These are phyloP conservation scores for Cryptocheilus praepositus DNA, from an alignment of 2,888 invertebrate species.

Conservation along the genomic window DNA sequence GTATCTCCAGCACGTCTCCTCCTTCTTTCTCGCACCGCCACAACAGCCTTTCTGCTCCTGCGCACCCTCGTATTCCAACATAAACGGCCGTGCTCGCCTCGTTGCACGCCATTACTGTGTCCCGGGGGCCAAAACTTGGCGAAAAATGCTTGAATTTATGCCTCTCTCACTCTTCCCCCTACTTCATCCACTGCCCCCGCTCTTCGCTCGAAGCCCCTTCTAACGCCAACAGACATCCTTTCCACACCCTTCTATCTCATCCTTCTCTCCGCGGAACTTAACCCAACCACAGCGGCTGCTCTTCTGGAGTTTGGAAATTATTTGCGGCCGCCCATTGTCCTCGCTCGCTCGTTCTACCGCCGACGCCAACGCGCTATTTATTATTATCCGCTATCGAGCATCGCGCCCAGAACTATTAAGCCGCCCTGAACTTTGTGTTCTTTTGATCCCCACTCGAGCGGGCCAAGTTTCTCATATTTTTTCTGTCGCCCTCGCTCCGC, in stretches of 20 bases:
- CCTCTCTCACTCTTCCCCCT: conserved; percentile 34
- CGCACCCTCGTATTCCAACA: conserved; percentile 61
- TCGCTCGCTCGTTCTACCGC: conserved; percentile 25
- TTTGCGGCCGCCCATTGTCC: conserved; percentile 58
- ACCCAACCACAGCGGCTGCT: conserved; percentile 43
- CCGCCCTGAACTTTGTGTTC: conserved; percentile 49
- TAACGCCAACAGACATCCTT: conserved; percentile 16
- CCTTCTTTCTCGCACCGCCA: conserved; percentile 17
- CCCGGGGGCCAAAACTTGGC: conserved; percentile 69
- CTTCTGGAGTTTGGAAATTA: conserved; percentile 57
- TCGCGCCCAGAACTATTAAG: conserved; percentile 50
- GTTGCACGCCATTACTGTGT: conserved; percentile 68
- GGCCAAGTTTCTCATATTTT: conserved; percentile 35
- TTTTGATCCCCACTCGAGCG: conserved; percentile 36
- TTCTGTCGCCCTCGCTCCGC: conserved; percentile 5
- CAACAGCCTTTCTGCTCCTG: conserved; percentile 33
- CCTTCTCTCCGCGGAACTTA: conserved; percentile 47
- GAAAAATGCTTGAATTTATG: conserved; percentile 64
- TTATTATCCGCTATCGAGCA: conserved; percentile 67
- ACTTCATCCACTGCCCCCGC: conserved; percentile 12
- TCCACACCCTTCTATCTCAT: conserved; percentile 26
- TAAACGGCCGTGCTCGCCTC: conserved; percentile 64
- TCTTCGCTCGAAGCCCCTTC: conserved; percentile 11
- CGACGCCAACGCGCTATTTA: conserved; percentile 58
- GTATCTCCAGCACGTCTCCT: conserved; percentile 4